Base-by-base conservation (phyloP, 2,113 vertebrate genomes). In the Mastomys natalensis region DNA sequence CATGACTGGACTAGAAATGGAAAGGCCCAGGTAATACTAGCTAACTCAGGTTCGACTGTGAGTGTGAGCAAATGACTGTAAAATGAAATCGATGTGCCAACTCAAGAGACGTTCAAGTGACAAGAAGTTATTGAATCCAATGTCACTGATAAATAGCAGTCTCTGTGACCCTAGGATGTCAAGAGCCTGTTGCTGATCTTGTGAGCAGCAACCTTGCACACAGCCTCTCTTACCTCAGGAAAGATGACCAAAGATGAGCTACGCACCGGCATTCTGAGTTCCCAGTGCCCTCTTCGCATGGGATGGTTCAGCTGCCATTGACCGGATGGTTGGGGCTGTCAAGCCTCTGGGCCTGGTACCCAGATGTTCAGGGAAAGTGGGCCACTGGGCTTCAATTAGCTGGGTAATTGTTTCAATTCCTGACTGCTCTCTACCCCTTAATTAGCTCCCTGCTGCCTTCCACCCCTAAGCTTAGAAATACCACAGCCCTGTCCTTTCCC, bases 301-400 rank as follows among this genome's bases (percentile, higher is more conserved):
- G 37, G 26, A 45, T 55, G 15, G 4, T 34, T 87, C 55, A 37
- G 72, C 48, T 5, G 0, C 88, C 80, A 29, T 40, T 8, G 78
- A 70, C 64, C 81, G 72, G 43, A 86, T 45, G 64, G 43, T 19
- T 48, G 9, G 37, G 43, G 85, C 76, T 12, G 34, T 80, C 88
- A 21, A 31, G 90, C 72, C 34, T 40, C 64, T 16, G 76, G 95
- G 94, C 93, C 97, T 97, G 97, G 96, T 76, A 80, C 95, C 94
- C 96, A 97, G 92, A 97, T 96, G 95, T 96, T 90, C 90, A 86
- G 95, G 85, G 95, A 94, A 96, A 96, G 96, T 92, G 94, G 92
- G 90, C 94, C 94, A 95, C 51, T 94, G 93, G 93, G 87, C 87
- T 93, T 97, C 95, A 95, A 93, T 97, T 97, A 98, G 85, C 90